A percentile compares a stretch with the other conserved stretches of the same genome.
Evolutionary conservation across 2,888 invertebrate species (phyloP).

Genomic region (Chouioia cunea): DNA sequence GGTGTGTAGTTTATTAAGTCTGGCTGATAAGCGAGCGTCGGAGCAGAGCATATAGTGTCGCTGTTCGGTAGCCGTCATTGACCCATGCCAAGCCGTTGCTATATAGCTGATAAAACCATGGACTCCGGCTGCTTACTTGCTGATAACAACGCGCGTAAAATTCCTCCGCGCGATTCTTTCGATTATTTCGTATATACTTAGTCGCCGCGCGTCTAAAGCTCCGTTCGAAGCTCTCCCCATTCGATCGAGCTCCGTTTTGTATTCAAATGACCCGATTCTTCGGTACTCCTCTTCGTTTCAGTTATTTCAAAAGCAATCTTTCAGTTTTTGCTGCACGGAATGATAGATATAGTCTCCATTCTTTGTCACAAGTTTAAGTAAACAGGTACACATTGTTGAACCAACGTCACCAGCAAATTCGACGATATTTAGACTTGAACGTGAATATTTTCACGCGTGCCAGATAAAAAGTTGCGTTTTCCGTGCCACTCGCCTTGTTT

Average conservation of each 20-base stretch:
- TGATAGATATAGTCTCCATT: no score
- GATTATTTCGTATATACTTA: not conserved
- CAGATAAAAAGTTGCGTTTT: conserved; percentile 46
- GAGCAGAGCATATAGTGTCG: not conserved
- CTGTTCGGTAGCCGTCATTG: conserved; percentile 28
- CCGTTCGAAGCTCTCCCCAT: no score
- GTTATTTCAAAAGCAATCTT: no score
- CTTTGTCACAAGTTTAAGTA: no score
- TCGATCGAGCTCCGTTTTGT: not conserved
- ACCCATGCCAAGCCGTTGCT: conserved; percentile 30
- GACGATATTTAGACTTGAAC: conserved; percentile 34
- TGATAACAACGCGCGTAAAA: not conserved
- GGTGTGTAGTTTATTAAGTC: no score
- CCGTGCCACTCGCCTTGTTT: conserved; percentile 38
- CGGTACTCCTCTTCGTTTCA: not conserved
- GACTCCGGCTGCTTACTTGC: conserved; percentile 20
- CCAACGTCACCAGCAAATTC: conserved; percentile 9
- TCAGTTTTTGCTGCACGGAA: no score
- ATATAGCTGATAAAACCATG: conserved; percentile 36
- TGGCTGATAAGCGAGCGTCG: not conserved
- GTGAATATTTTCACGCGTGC: conserved; percentile 51
- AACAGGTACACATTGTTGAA: no score
- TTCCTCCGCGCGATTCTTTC: not conserved
- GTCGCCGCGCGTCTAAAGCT: no score
- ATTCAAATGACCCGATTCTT: no score